These are phyloP conservation scores for Meghimatium bilineatum DNA, from an alignment of 2,888 invertebrate genomes.

Conservation along the genomic window DNA sequence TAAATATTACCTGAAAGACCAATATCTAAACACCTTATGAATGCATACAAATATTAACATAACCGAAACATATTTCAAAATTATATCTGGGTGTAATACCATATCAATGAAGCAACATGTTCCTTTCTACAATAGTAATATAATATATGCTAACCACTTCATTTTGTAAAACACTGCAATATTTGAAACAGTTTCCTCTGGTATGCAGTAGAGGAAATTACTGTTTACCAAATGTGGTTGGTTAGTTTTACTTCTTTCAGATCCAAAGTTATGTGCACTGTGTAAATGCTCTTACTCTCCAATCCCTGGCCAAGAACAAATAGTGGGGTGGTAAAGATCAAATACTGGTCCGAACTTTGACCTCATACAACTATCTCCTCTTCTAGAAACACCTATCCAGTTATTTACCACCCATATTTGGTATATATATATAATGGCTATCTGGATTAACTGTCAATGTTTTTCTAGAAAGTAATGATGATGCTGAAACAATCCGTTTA, in stretches of 20 bases:
- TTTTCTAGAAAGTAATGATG: too few relatives aligned
- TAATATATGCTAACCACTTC: not conserved
- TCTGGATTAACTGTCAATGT: too few relatives aligned
- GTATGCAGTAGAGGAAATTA: constrained; percentile 9
- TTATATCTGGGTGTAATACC: not conserved
- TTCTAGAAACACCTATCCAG: constrained; percentile 11
- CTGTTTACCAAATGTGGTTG: constrained; percentile 2
- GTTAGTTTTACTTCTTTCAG: constrained; percentile 24
- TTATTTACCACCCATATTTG: not conserved
- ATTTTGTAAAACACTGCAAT: not conserved
- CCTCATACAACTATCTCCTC: not conserved
- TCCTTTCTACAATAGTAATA: not conserved
- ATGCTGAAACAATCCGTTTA: too few relatives aligned
- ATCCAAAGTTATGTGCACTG: not conserved
- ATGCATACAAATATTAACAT: not conserved
- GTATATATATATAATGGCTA: not conserved
- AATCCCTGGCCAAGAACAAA: constrained; percentile 7
- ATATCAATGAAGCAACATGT: not conserved
- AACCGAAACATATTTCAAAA: not conserved
- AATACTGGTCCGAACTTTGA: not conserved
- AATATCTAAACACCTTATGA: not conserved
- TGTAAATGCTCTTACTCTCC: constrained; percentile 17
- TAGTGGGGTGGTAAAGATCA: constrained; percentile 6
- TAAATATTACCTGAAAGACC: not conserved
- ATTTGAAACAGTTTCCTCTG: not conserved